Conservation (phyloP, 92 coral and sea anemone genomes). For the Porites lobata region DNA sequence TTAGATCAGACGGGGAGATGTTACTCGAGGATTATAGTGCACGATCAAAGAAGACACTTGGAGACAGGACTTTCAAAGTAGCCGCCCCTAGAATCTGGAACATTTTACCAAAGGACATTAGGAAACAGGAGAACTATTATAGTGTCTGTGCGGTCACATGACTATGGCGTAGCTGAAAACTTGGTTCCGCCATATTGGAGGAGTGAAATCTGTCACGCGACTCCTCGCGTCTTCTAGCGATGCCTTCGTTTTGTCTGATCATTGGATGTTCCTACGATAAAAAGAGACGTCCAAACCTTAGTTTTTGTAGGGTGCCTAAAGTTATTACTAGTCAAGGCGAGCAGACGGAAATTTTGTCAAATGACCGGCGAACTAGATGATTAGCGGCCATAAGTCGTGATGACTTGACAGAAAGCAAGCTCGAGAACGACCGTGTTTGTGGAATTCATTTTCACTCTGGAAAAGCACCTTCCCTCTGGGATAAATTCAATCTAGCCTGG, state of each 20-base stretch:
- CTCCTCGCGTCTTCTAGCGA: slow-evolving; percentile 20
- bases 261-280: slow-evolving; percentile 48
- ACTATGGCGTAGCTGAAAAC: slow-evolving; percentile 1
- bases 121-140: background rate
- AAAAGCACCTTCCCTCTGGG: slow-evolving; percentile 44
- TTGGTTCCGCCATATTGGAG: slow-evolving; percentile 6
- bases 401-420: slow-evolving; percentile 47
- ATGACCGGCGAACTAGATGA: slow-evolving; percentile 54
- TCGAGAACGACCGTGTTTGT: slow-evolving; percentile 28
- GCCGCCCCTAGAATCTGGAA: no score
- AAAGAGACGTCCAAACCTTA: slow-evolving; percentile 49
- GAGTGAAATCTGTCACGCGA: slow-evolving; percentile 4
- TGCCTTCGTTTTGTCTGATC: slow-evolving; percentile 62
- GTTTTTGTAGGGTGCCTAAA: slow-evolving; percentile 67
- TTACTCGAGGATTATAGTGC: no score
- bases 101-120: no score
- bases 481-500: slow-evolving; percentile 41
- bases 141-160: slow-evolving; percentile 28
- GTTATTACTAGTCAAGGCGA: slow-evolving; percentile 55
- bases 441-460: slow-evolving; percentile 30
- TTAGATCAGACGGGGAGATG: no score
- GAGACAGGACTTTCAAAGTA: no score
- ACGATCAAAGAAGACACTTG: no score
- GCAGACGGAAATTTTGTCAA: slow-evolving; percentile 63
- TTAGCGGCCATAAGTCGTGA: slow-evolving; percentile 51